phyloP scores from a whole-genome alignment of 2,797 vertebrate genomes.

The Fistularia commersonii region DNA sequence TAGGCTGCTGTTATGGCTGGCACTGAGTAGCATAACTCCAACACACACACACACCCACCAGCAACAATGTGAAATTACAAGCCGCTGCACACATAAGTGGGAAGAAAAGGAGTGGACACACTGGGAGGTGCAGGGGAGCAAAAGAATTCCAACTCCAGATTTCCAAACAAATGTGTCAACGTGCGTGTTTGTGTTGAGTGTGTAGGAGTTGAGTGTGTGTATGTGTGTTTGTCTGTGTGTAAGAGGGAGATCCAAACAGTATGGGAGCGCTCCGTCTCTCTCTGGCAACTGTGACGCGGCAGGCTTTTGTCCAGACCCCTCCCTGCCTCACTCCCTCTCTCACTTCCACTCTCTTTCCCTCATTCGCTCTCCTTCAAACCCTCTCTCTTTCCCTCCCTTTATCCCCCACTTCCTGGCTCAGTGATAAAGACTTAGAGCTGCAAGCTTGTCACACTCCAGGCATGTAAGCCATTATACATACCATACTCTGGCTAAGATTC shows the following conservation, averaged over 20 bases:
- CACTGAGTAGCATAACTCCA: constrained; percentile 62
- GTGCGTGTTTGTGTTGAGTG: constrained; percentile 2
- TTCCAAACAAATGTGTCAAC: constrained; percentile 39
- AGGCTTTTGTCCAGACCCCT: constrained; percentile 60
- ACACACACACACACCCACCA: constrained; percentile 46
- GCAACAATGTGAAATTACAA: constrained; percentile 26
- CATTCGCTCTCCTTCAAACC: constrained; percentile 48
- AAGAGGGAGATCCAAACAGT: constrained; percentile 49
- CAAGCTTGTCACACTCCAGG: constrained; percentile 13
- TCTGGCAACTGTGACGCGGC: constrained; percentile 59
- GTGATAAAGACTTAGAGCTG: constrained; percentile 29
- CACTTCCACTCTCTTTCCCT: constrained; percentile 25
- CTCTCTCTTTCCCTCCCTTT: constrained; percentile 48
- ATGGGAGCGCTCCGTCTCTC: constrained; percentile 46
- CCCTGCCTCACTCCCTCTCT: constrained; percentile 36
- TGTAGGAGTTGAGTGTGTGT: constrained; percentile 6
- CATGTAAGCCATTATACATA: neutral
- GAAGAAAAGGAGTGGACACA: constrained; percentile 22
- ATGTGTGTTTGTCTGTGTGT: constrained; percentile 21
- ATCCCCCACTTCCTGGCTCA: constrained; percentile 51
- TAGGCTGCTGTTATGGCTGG: constrained; percentile 63
- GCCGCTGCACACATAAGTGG: constrained; percentile 39
- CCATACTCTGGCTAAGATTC: neutral
- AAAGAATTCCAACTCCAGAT: constrained; percentile 15
- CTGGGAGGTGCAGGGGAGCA: constrained; percentile 31